Percentiles rank a stretch among this genome's conserved stretches.
These are phyloP conservation scores for Desmodus rotundus DNA, from an alignment of 2,113 vertebrate species.

Conservation along the genomic window DNA sequence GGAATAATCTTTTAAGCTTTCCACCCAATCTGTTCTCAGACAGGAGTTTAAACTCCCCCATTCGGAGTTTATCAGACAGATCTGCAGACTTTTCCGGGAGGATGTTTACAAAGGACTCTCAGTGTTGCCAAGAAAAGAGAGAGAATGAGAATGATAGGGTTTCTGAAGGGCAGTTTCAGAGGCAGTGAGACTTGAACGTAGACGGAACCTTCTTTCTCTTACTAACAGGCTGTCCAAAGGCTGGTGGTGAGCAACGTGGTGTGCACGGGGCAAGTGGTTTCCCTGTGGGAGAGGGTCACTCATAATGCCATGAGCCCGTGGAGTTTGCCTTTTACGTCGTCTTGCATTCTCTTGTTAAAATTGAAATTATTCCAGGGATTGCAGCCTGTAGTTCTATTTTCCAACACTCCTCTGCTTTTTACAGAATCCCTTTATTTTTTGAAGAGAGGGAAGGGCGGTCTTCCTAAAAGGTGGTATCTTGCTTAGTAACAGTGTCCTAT, in stretches of 20 bases:
- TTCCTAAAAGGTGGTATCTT: neutral
- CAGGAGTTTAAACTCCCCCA: conserved; percentile 11
- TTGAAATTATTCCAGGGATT: neutral
- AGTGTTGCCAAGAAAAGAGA: conserved; percentile 43
- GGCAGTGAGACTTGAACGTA: conserved; percentile 36
- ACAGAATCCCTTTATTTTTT: neutral
- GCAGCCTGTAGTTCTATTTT: neutral
- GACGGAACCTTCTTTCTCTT: conserved; percentile 40
- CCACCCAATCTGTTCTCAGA: conserved; percentile 1
- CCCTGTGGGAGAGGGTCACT: neutral
- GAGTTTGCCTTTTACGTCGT: neutral
- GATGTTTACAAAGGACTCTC: conserved; percentile 63
- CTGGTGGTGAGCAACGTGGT: neutral
- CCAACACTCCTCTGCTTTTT: neutral
- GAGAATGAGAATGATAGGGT: conserved; percentile 37
- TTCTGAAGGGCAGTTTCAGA: conserved; percentile 52
- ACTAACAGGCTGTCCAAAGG: neutral
- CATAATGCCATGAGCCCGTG: neutral
- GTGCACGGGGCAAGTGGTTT: neutral
- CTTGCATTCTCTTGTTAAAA: neutral
- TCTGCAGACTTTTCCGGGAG: conserved; percentile 50
- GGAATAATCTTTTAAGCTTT: conserved; percentile 35
- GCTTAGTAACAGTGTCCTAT: neutral
- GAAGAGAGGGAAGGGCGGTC: neutral
- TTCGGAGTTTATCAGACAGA: conserved; percentile 42